Percentiles rank a stretch among this genome's conserved stretches.
phyloP scores from a whole-genome alignment of 2,888 invertebrate genomes.

The Liposcelis brunnea region DNA sequence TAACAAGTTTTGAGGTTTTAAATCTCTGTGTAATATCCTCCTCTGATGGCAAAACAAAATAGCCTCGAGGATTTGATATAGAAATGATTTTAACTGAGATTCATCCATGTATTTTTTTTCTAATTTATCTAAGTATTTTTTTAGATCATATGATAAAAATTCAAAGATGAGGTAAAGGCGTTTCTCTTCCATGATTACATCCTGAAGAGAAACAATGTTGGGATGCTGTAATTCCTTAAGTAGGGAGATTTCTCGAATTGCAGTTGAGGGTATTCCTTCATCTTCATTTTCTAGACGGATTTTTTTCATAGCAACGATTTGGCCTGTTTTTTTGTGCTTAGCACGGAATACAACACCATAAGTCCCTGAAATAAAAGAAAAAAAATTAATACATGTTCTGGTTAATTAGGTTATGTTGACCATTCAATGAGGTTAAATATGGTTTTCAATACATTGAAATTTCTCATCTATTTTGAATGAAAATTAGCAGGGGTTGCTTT shows the following conservation, averaged over 20 bases:
- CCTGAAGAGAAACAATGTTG: constrained; percentile 80
- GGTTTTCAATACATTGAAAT: too few relatives aligned
- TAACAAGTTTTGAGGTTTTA: constrained; percentile 92
- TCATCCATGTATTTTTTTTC: constrained; percentile 27
- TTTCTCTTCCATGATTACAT: constrained; percentile 89
- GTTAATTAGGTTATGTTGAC: too few relatives aligned
- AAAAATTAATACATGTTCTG: too few relatives aligned
- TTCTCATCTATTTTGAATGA: too few relatives aligned
- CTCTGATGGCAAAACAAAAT: constrained; percentile 88
- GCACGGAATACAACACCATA: constrained; percentile 98
- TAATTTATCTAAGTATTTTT: constrained; percentile 84
- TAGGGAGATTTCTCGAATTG: constrained; percentile 89
- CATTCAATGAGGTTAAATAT: too few relatives aligned
- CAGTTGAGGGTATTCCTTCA: constrained; percentile 95
- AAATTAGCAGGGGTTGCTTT: too few relatives aligned
- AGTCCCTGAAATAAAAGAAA: constrained; percentile 46
- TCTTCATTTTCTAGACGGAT: constrained; percentile 89
- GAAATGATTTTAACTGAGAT: not conserved
- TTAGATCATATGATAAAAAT: constrained; percentile 90
- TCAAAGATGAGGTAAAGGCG: constrained; percentile 91
- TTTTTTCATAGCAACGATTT: constrained; percentile 93
- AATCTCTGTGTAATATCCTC: constrained; percentile 77
- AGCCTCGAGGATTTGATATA: constrained; percentile 37
- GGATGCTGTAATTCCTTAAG: constrained; percentile 87
- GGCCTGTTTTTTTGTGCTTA: constrained; percentile 68